These are phyloP conservation scores for Pteropus alecto DNA, from an alignment of 2,113 vertebrate species.

Conservation along the genomic window DNA sequence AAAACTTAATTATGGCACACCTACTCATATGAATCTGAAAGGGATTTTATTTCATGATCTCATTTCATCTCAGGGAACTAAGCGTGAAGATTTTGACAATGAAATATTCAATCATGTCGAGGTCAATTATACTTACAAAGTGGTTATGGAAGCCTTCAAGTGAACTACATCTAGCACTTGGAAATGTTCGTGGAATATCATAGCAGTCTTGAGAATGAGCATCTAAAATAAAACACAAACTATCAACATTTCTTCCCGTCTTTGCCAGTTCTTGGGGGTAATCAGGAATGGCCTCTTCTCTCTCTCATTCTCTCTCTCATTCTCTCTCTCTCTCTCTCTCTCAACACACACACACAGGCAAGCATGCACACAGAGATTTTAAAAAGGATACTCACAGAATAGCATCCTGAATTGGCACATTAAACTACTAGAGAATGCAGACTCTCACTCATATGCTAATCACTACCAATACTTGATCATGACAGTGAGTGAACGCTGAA, in stretches of 20 bases:
- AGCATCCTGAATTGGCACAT: neutral
- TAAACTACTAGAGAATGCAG: neutral
- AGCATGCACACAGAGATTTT: neutral
- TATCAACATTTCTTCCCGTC: neutral
- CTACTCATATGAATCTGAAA: neutral
- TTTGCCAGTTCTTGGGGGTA: neutral
- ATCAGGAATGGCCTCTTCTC: neutral
- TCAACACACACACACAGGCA: neutral
- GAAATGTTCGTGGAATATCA: constrained; percentile 95
- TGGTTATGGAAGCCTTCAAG: constrained; percentile 96
- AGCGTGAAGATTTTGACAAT: neutral
- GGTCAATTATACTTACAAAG: constrained; percentile 90
- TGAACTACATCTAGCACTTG: constrained; percentile 93
- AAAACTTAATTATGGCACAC: constrained; percentile 62
- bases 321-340: neutral
- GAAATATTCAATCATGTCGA: neutral
- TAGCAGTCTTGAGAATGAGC: constrained; percentile 97
- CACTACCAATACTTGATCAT: neutral
- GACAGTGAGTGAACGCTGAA: neutral
- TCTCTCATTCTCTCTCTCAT: neutral
- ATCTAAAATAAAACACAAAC: constrained; percentile 85
- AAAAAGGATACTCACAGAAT: neutral
- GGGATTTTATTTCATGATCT: neutral
- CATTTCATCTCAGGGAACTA: neutral
- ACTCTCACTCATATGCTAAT: neutral